phyloP scores from a whole-genome alignment of 2,113 vertebrate genomes.

The Grammomys dolichurus region DNA sequence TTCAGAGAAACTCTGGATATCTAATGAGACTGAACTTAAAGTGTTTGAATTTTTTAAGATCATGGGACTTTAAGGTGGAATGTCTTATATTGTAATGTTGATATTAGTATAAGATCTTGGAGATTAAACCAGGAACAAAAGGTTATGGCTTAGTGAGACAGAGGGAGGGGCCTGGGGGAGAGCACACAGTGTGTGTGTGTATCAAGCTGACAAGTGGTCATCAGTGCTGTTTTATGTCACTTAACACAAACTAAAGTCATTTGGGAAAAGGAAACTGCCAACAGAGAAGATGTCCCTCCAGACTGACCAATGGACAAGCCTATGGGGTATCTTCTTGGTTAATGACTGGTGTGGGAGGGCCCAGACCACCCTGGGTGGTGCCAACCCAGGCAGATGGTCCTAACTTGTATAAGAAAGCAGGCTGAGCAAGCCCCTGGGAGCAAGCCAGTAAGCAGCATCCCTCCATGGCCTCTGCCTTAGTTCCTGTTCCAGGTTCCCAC shows the following conservation, averaged over 20 bases:
- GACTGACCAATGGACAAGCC: neutral
- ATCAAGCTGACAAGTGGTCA: neutral
- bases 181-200: neutral
- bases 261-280: neutral
- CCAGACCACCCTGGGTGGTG: neutral
- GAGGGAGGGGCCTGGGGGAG: fast-evolving
- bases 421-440: neutral
- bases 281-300: neutral
- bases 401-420: neutral
- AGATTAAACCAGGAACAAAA: neutral
- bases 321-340: neutral
- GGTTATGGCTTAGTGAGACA: neutral
- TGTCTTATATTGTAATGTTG: neutral
- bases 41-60: neutral
- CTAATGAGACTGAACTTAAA: neutral
- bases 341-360: neutral
- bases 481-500: neutral
- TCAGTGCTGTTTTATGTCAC: neutral
- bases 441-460: neutral
- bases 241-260: neutral
- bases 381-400: neutral
- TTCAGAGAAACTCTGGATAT: neutral
- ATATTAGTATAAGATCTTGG: neutral
- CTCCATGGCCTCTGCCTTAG: neutral
- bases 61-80: neutral